phyloP scores from a whole-genome alignment of 2,888 invertebrate species.

The Macrosiphum euphorbiae region DNA sequence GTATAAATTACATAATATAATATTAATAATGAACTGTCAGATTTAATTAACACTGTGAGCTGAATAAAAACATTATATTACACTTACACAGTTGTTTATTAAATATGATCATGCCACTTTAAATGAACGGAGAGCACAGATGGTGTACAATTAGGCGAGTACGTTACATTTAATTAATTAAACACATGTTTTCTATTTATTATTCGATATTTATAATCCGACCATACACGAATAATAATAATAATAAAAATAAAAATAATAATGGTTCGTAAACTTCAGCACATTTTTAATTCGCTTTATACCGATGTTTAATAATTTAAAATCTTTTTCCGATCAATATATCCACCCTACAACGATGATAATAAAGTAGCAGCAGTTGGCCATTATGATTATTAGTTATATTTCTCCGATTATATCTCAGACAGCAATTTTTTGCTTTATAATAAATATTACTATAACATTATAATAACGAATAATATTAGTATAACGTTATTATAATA shows the following conservation, averaged over 20 bases:
- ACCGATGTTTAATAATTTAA: neutral
- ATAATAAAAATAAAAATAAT: neutral
- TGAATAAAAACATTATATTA: neutral
- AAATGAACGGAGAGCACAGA: neutral
- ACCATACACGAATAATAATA: neutral
- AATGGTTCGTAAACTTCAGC: neutral
- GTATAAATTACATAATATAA: neutral
- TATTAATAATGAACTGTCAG: constrained; percentile 15
- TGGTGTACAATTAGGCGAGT: neutral
- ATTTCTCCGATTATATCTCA: neutral
- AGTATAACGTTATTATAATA: too few species aligned
- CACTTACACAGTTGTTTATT: neutral
- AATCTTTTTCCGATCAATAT: neutral
- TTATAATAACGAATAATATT: too few species aligned
- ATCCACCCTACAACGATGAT: neutral
- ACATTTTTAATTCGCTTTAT: neutral
- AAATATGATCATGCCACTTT: neutral
- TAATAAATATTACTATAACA: too few species aligned
- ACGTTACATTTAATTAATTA: neutral
- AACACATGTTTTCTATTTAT: constrained; percentile 15
- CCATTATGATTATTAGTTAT: neutral
- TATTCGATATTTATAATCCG: neutral
- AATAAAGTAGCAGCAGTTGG: neutral
- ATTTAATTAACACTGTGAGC: constrained; percentile 4
- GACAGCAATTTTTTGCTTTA: too few species aligned